These are phyloP conservation scores for Macroglossus sobrinus DNA, from an alignment of 2,113 vertebrate species.

Conservation along the genomic window DNA sequence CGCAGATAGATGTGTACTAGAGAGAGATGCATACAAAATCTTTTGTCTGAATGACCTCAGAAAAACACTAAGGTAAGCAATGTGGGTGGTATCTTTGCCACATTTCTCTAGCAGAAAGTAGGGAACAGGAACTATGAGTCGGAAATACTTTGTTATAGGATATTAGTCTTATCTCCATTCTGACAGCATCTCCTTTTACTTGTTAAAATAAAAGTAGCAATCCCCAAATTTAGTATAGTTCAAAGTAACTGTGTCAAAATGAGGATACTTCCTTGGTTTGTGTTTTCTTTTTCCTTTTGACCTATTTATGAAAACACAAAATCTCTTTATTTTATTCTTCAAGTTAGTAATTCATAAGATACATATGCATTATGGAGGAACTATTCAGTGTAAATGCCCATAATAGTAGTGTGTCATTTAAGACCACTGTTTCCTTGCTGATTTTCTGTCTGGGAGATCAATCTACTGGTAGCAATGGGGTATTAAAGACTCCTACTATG, in stretches of 20 bases:
- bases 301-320: neutral
- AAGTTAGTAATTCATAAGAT: neutral
- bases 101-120: neutral
- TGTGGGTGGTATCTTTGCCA: neutral
- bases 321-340: constrained; percentile 28
- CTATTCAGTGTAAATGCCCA: neutral
- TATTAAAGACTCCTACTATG: too few relatives aligned
- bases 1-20: neutral
- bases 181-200: neutral
- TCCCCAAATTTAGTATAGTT: constrained; percentile 12
- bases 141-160: neutral
- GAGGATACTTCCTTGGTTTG: neutral
- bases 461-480: too few relatives aligned
- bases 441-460: too few relatives aligned
- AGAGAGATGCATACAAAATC: neutral
- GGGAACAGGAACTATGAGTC: neutral
- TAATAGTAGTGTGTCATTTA: too few relatives aligned
- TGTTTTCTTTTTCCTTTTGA: neutral
- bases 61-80: neutral
- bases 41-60: neutral
- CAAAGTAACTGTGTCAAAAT: constrained; percentile 28
- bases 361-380: neutral
- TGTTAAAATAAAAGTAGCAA: constrained; percentile 25
- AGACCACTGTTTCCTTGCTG: too few relatives aligned
- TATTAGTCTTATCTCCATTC: neutral